Conservation (phyloP, 2,797 vertebrate genomes). For the Sebastes cheni region DNA sequence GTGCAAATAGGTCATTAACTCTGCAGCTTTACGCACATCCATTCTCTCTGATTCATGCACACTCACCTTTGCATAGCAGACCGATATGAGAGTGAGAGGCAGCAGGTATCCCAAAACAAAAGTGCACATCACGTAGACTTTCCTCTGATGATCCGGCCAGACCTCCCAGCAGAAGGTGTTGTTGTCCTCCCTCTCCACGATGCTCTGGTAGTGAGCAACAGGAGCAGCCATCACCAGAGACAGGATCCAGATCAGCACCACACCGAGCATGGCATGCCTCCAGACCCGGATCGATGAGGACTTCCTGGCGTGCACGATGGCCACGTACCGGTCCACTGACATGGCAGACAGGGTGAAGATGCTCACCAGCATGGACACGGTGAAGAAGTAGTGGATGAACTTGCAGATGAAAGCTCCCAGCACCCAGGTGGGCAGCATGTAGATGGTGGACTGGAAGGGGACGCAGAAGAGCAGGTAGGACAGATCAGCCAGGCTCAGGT, state of each 20-base stretch:
- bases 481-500: constrained; percentile 94
- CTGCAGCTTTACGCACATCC: neutral
- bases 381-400: constrained; percentile 95
- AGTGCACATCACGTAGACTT: constrained; percentile 90
- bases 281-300: constrained; percentile 86
- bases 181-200: constrained; percentile 84
- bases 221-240: constrained; percentile 91
- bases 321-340: constrained; percentile 96
- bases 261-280: constrained; percentile 86
- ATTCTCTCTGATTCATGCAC: neutral
- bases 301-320: constrained; percentile 92
- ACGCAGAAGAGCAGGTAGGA: constrained; percentile 95
- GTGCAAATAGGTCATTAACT: neutral
- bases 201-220: constrained; percentile 89
- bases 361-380: constrained; percentile 95
- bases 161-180: constrained; percentile 94
- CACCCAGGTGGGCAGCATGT: constrained; percentile 91
- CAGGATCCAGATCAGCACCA: constrained; percentile 90
- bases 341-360: constrained; percentile 94
- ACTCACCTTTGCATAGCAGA: constrained; percentile 94
- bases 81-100: constrained; percentile 90
- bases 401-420: constrained; percentile 95
- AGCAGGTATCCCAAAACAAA: constrained; percentile 93
- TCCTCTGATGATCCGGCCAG: constrained; percentile 88
- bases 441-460: constrained; percentile 94